Base-by-base conservation (phyloP, 1,140 invertebrate species). In the Zaprionus africanus region DNA sequence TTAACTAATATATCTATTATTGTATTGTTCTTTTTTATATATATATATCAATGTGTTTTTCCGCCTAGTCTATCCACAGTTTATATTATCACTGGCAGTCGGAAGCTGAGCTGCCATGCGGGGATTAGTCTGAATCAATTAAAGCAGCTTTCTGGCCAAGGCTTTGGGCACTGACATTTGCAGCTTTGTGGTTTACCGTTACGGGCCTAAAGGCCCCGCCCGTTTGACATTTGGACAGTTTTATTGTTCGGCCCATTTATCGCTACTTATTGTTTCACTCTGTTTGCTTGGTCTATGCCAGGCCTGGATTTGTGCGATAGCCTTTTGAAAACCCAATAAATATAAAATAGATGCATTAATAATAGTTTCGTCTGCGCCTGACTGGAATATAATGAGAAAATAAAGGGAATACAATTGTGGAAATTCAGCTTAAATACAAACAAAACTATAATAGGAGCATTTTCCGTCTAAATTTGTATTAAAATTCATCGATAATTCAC, bases 141-240 rank as follows among this genome's bases (percentile, higher is more conserved):
- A 88, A 84, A 71, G 61, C 57, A 72, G 71, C 75, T 72, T 81
- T 73, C 54, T 73, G 78, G 26, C 53, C 57, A 76, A 49, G 58
- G 65, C 66, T 74, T 82, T 69, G 43, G 22, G 26, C 51, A 49
- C 26, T 71, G 79, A 78, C 72, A 76, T 72, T 81, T 83, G 43
- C 66, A 74, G 85, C 85, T 88, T 88, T 79, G 81, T 76, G 84
- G 83, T 66, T 81, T 54, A 36, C 56, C 46, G 49, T 61, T 46
- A 36, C 43, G 24, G 34, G 49, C 7, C 64, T 34, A 54, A 36
- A 68, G 60, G 19, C 26, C 56, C 22, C 46, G 38, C 7, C 19
- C 61, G 36, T 15, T 72, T 72, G 83, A 88, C 84, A 73, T 88
- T 80, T 84, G 83, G 85, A 87, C 83, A 87, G 78, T 84, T 88